phyloP scores from a whole-genome alignment of 2,888 invertebrate species.

The Tillus elongatus region DNA sequence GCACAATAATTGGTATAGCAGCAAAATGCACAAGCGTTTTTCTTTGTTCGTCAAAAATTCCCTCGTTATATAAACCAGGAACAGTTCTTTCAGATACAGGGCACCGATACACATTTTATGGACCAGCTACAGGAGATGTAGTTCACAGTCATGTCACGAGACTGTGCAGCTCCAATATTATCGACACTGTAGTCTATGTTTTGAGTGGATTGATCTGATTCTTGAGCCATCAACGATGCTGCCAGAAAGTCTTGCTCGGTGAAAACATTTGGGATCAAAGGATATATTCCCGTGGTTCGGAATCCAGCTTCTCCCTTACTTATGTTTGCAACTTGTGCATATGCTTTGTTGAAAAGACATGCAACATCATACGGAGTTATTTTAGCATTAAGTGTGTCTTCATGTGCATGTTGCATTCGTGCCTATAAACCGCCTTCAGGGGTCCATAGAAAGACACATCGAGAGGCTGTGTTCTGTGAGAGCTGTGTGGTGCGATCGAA shows the following conservation, averaged over 20 bases:
- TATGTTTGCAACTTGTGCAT: slow-evolving; percentile 14
- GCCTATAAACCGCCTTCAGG: slow-evolving; percentile 12
- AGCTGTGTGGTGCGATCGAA: slow-evolving; percentile 19
- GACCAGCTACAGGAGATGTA: slow-evolving; percentile 7
- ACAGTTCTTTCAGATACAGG: too few relatives aligned
- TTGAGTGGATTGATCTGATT: slow-evolving; percentile 7
- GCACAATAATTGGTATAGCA: slow-evolving; percentile 8
- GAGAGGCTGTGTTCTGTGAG: too few relatives aligned
- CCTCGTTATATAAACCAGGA: too few relatives aligned
- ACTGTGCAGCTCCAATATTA: slow-evolving; percentile 7
- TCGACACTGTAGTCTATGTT: slow-evolving; percentile 5
- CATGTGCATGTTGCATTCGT: slow-evolving; percentile 15
- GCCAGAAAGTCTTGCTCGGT: slow-evolving; percentile 14
- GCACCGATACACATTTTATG: too few relatives aligned
- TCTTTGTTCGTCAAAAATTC: too few relatives aligned
- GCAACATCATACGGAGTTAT: too few relatives aligned
- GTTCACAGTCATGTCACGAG: slow-evolving; percentile 5
- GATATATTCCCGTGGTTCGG: slow-evolving; percentile 15
- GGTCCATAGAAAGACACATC: slow-evolving; percentile 17
- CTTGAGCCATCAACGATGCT: slow-evolving; percentile 8
- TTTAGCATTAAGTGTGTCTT: slow-evolving; percentile 14
- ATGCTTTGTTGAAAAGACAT: slow-evolving; percentile 14
- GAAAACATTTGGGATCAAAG: slow-evolving; percentile 23
- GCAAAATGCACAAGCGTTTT: too few relatives aligned
- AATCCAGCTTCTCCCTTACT: slow-evolving; percentile 21